Conservation (phyloP, 2,888 invertebrate species). For the Eurytoma adleriae region DNA sequence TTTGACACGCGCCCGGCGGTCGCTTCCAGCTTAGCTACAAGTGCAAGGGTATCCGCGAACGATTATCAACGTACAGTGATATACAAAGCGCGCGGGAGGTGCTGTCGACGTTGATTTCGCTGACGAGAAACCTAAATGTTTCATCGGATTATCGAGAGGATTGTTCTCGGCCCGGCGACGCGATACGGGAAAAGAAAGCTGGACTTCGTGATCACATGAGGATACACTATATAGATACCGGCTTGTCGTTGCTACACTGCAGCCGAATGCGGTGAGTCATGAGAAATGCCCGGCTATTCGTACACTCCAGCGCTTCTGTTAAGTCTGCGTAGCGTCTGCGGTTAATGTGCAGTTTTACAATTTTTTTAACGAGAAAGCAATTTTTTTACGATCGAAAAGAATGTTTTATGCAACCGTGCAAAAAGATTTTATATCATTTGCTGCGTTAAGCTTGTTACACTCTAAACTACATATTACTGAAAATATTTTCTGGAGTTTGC, state of each 20-base stretch:
- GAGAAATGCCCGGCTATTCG: no score
- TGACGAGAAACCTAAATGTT: slow-evolving; percentile 69
- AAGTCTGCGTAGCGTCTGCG: no score
- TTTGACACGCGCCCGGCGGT: slow-evolving; percentile 29
- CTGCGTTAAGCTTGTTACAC: no score
- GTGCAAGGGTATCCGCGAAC: not conserved
- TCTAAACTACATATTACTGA: no score
- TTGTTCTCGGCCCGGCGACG: slow-evolving; percentile 68
- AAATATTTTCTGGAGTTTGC: no score
- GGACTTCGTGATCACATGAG: slow-evolving; percentile 73
- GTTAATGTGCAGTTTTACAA: no score
- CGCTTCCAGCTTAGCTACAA: slow-evolving; percentile 18
- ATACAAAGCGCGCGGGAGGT: not conserved
- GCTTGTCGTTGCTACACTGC: not conserved
- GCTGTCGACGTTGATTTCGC: not conserved
- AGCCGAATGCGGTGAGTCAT: slow-evolving; percentile 54
- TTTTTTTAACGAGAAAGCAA: no score
- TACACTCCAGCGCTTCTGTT: no score
- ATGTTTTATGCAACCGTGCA: no score
- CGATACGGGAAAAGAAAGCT: slow-evolving; percentile 74
- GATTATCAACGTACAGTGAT: not conserved
- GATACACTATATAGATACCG: not conserved
- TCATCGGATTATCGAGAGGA: slow-evolving; percentile 70
- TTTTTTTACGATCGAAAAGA: no score
- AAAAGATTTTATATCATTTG: no score